Evolutionary conservation across 2,888 invertebrate genomes (phyloP).

Genomic region (Pachymerium ferrugineum): DNA sequence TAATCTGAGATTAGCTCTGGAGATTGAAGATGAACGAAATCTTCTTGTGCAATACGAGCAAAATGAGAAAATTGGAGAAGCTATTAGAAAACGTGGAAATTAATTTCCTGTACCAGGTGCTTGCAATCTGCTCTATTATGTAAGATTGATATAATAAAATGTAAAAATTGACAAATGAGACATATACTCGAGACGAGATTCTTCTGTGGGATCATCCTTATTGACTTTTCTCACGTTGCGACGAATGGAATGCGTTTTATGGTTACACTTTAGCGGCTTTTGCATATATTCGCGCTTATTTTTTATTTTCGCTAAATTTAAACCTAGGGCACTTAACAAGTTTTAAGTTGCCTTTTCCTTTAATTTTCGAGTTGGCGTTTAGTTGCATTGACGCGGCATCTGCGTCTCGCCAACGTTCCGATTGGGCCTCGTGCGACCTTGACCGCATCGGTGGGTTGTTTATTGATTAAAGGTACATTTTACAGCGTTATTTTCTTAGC

Average conservation of each 20-base stretch:
- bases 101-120: conserved; percentile 5
- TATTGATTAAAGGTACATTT: conserved; percentile 27
- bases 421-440: conserved; percentile 25
- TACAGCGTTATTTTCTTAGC: conserved; percentile 19
- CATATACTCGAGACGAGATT: conserved; percentile 2
- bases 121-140: neutral
- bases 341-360: neutral
- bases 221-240: conserved; percentile 13
- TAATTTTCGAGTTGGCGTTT: neutral
- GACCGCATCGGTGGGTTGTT: conserved; percentile 27
- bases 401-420: no score
- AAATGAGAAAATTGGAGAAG: conserved; percentile 8
- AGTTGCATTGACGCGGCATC: conserved; percentile 12
- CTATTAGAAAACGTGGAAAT: neutral
- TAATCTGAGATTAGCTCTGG: no score
- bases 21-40: neutral
- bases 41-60: conserved; percentile 1
- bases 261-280: neutral
- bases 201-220: neutral
- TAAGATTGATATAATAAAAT: neutral
- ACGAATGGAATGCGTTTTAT: conserved; percentile 25
- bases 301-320: neutral
- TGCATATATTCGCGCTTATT: no score
- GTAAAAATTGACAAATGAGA: neutral
- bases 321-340: neutral